A percentile compares a stretch with the other conserved stretches of the same genome.
Conservation (phyloP, 2,888 invertebrate species). For the Drosophila borborema region DNA sequence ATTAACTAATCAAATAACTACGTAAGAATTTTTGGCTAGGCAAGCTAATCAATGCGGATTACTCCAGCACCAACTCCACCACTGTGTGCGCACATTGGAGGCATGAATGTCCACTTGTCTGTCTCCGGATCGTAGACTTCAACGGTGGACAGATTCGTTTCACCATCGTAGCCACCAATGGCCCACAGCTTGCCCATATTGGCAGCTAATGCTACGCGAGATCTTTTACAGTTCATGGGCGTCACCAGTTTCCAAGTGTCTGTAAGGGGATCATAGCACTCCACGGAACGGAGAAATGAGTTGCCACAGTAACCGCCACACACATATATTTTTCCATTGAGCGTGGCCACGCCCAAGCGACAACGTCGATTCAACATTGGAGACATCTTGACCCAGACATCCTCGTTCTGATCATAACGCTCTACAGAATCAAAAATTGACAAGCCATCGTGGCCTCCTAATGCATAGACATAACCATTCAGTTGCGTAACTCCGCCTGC, state of each 20-base stretch:
- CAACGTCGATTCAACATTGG: slow-evolving; percentile 93
- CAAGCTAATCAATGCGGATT: slow-evolving; percentile 86
- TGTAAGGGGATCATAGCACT: slow-evolving; percentile 91
- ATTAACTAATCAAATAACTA: slow-evolving; percentile 45
- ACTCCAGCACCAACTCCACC: slow-evolving; percentile 96
- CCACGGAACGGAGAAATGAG: slow-evolving; percentile 92
- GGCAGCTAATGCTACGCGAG: slow-evolving; percentile 92
- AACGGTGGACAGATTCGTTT: slow-evolving; percentile 92
- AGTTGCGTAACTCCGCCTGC: slow-evolving; percentile 90
- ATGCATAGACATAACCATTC: slow-evolving; percentile 90
- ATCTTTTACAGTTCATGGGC: slow-evolving; percentile 93
- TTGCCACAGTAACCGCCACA: slow-evolving; percentile 95
- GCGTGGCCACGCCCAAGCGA: slow-evolving; percentile 92
- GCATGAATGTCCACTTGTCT: slow-evolving; percentile 90
- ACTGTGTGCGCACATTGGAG: slow-evolving; percentile 94
- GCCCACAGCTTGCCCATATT: slow-evolving; percentile 94
- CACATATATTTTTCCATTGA: slow-evolving; percentile 93
- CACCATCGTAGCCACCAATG: slow-evolving; percentile 91
- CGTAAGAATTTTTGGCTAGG: slow-evolving; percentile 43
- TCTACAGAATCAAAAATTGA: slow-evolving; percentile 95
- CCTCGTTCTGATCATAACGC: slow-evolving; percentile 90
- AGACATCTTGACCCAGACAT: slow-evolving; percentile 90
- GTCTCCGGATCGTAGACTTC: slow-evolving; percentile 92
- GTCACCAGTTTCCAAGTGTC: slow-evolving; percentile 92
- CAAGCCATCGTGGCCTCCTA: slow-evolving; percentile 95